Percentiles rank a stretch among this genome's conserved stretches.
These are phyloP conservation scores for Listronotus bonariensis DNA, from an alignment of 1,140 invertebrate genomes.

Conservation along the genomic window DNA sequence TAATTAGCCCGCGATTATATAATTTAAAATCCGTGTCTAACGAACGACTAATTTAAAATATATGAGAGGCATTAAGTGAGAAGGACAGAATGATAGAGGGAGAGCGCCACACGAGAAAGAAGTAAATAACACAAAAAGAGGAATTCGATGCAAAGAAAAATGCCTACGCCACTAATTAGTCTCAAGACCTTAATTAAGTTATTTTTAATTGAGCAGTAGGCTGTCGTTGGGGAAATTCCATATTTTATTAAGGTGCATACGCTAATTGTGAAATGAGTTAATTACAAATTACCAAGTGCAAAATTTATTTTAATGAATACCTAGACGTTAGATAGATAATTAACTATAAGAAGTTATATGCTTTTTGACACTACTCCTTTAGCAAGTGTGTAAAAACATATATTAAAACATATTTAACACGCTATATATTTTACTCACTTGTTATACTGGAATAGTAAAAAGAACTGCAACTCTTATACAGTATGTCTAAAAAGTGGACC, in stretches of 20 bases:
- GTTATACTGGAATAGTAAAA: too few relatives aligned
- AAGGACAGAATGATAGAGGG: neutral
- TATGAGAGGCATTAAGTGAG: slow-evolving; percentile 27
- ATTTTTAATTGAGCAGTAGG: slow-evolving; percentile 63
- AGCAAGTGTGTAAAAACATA: too few relatives aligned
- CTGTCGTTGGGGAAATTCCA: slow-evolving; percentile 17
- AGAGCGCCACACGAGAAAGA: slow-evolving; percentile 28
- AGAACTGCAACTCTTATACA: too few relatives aligned
- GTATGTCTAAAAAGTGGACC: too few relatives aligned
- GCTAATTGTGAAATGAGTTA: slow-evolving; percentile 8
- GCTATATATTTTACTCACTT: too few relatives aligned
- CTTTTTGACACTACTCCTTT: too few relatives aligned
- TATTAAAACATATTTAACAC: too few relatives aligned
- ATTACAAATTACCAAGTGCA: slow-evolving; percentile 7
- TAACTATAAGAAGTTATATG: too few relatives aligned
- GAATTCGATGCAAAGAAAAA: slow-evolving; percentile 45
- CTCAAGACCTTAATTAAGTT: slow-evolving; percentile 69
- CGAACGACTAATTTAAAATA: slow-evolving; percentile 51
- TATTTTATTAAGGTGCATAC: slow-evolving; percentile 19
- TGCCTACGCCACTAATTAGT: slow-evolving; percentile 62
- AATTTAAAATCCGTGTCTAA: neutral
- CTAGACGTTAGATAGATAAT: too few relatives aligned
- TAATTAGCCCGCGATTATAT: slow-evolving; percentile 1
- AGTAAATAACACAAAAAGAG: slow-evolving; percentile 19
- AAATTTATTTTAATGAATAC: too few relatives aligned